A percentile compares a stretch with the other conserved stretches of the same genome.
These are phyloP conservation scores for Drosophila mayri DNA, from an alignment of 1,140 invertebrate species.

Conservation along the genomic window DNA sequence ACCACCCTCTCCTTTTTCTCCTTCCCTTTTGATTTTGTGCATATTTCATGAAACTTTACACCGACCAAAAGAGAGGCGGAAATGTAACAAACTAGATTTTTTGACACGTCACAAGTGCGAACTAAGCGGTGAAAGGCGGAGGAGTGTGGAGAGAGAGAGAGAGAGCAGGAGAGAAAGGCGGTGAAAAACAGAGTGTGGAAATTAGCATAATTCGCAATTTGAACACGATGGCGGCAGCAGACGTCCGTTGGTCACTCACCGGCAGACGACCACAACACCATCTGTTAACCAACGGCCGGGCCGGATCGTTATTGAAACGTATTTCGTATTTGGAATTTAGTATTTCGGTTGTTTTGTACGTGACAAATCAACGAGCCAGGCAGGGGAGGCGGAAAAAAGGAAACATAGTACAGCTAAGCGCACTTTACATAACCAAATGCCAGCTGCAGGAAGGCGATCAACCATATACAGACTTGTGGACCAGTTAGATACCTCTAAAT, in stretches of 20 bases:
- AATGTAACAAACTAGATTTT: conserved; percentile 70
- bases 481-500: conserved; percentile 1
- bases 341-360: conserved; percentile 45
- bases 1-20: background rate
- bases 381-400: conserved; percentile 20
- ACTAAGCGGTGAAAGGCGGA: conserved; percentile 5
- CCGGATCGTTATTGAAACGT: conserved; percentile 60
- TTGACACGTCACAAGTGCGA: conserved; percentile 59
- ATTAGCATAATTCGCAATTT: conserved; percentile 80
- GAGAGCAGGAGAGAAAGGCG: conserved; percentile 3
- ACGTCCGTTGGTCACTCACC: conserved; percentile 49
- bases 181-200: conserved; percentile 26
- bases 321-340: conserved; percentile 35
- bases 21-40: conserved; percentile 16
- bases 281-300: conserved; percentile 41
- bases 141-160: background rate
- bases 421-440: conserved; percentile 79
- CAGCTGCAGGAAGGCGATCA: conserved; percentile 16
- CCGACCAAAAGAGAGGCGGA: conserved; percentile 25
- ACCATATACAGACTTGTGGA: too few relatives aligned
- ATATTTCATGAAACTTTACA: conserved; percentile 76
- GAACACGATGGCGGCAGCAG: conserved; percentile 65
- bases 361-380: conserved; percentile 69
- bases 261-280: conserved; percentile 38
- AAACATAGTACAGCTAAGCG: conserved; percentile 44